Evolutionary conservation across 2,113 vertebrate species (phyloP).

Genomic region (Spea bombifrons): DNA sequence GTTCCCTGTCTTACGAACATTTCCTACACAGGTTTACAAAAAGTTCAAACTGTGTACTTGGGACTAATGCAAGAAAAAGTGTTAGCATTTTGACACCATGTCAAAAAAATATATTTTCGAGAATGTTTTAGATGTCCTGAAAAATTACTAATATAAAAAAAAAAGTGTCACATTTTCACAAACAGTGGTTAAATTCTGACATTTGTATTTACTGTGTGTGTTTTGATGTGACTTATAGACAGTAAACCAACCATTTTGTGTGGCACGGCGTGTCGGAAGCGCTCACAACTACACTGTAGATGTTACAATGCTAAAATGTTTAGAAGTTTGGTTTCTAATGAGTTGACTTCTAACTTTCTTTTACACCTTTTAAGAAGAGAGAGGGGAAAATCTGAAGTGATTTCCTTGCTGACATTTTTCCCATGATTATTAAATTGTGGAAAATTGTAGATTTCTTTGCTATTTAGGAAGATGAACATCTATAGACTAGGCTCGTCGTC

Average conservation of each 20-base stretch:
- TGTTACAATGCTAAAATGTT: neutral
- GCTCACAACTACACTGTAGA: neutral
- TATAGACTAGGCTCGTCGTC: no score
- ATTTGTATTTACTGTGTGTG: neutral
- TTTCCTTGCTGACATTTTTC: no score
- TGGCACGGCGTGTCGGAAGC: neutral
- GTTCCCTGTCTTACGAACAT: conserved; percentile 58
- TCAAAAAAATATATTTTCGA: conserved; percentile 52
- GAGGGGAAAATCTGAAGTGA: no score
- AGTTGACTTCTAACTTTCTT: neutral
- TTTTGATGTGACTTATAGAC: neutral
- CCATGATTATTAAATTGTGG: no score
- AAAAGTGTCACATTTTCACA: conserved; percentile 19
- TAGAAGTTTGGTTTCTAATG: neutral
- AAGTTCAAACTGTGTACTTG: conserved; percentile 63
- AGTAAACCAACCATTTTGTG: neutral
- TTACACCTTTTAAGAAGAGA: neutral
- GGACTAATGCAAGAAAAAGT: conserved; percentile 51
- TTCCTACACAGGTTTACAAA: conserved; percentile 58
- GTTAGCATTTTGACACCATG: conserved; percentile 60
- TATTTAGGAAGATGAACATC: no score
- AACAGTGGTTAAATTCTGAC: neutral
- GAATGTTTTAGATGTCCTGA: conserved; percentile 21
- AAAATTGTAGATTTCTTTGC: no score
- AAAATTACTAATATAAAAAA: conserved; percentile 6